Evolutionary conservation across 2,888 invertebrate species (phyloP), one percentile per base, ranked within the genome.

Genomic region (Pachliopta kotzebuea): DNA sequence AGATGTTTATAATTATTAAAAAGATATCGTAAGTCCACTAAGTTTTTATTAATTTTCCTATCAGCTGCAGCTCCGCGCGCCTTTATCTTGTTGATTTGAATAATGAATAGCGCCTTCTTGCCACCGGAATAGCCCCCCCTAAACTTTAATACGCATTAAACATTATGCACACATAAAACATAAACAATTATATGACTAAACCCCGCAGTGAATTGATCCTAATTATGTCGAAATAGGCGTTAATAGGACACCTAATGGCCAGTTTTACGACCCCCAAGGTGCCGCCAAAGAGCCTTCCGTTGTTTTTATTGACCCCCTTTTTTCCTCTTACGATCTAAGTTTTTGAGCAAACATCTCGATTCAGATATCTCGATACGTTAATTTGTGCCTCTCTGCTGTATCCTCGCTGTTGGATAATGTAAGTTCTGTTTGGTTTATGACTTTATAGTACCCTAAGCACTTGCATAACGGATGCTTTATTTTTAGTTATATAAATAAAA

Each of bases 151-250:
- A 66, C 56, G 65, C 63, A 71, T 70, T 68, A 69, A 71, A 71
- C 66, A 66, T 61, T 75, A 78, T 76, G 76, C 74, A 78, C 75
- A 76, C 74, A 82, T 81, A 80, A 79, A 83, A 82, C 76, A 83
- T 79, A 87, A 87, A 85, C 85, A 85, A 87, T 86, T 83, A 86
- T 81, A 85, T 77, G 85, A 84, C 76, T 71, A 67, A 74, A 74
- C 78, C 80, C 84, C 81, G 75, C 74, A 80, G 81, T 77, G 84
- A 83, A 88, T 88, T 81, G 85, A 76, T 84, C 86, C 88, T 90
- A 91, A 91, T 91, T 88, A 88, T 90, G 90, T 87, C 88, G 86
- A 88, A 90, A 90, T 83, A 90, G 90, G 90, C 90, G 90, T 88
- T 91, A 91, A 90, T 91, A 89, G 83, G 85, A 83, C 83, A 85